Percentiles rank a stretch among this genome's conserved stretches.
Conservation (phyloP, 1,140 invertebrate genomes). For the Melipona quadrifasciata region DNA sequence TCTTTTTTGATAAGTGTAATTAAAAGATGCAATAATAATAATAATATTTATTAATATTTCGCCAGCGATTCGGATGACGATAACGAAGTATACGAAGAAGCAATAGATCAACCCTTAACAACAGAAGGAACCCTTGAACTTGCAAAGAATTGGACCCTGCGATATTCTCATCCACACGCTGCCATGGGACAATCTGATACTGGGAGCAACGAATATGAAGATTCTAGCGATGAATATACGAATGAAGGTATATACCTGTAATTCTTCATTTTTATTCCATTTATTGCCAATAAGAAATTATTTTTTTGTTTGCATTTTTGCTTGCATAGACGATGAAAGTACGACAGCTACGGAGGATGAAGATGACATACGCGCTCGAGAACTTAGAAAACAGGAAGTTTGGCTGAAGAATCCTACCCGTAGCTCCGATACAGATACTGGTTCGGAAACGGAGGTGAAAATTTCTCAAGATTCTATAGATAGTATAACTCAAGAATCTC, state of each 20-base stretch:
- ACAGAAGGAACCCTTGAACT: conserved; percentile 86
- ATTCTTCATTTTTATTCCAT: not conserved
- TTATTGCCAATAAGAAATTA: not conserved
- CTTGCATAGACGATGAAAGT: conserved; percentile 84
- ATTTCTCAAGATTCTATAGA: conserved; percentile 68
- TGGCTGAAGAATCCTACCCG: conserved; percentile 84
- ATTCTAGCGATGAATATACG: conserved; percentile 86
- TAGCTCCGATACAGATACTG: conserved; percentile 85
- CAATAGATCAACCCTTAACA: conserved; percentile 84
- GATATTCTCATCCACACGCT: conserved; percentile 81
- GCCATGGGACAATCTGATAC: conserved; percentile 77
- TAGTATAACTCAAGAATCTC: conserved; percentile 54
- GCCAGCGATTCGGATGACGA: conserved; percentile 83
- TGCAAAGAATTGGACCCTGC: conserved; percentile 85
- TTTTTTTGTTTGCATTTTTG: not conserved
- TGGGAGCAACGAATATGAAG: conserved; percentile 82
- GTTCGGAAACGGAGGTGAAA: conserved; percentile 89
- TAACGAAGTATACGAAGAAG: conserved; percentile 85
- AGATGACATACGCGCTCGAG: conserved; percentile 85
- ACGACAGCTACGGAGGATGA: conserved; percentile 89
- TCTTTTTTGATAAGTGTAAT: not conserved
- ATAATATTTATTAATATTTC: conserved; percentile 37
- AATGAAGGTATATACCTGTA: conserved; percentile 83
- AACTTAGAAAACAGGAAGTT: conserved; percentile 86
- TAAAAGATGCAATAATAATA: not conserved